Evolutionary conservation across 1,140 invertebrate genomes (phyloP), one percentile per base, ranked within the genome.

Genomic region (Agraylea sexmaculata): DNA sequence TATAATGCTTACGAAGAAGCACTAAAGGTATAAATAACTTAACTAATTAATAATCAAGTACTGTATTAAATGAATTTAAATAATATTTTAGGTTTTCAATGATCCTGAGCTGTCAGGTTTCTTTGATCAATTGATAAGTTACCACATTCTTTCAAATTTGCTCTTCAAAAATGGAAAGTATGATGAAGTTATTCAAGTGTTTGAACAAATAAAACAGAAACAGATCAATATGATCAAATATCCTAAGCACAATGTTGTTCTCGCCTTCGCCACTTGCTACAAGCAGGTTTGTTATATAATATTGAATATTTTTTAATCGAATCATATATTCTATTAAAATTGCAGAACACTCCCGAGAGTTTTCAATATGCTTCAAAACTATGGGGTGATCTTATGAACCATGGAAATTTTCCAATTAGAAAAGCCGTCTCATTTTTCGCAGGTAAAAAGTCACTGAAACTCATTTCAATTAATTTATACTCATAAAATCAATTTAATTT

Each of bases 111-210:
- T 82, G 8, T 54, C 61, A 6, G 68, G 68, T 3, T 73, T 78
- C 50, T 89, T 87, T 60, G 73, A 83, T 57, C 85, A 89, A 56
- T 50, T 79, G 1, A 66, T 73, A 2, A 64, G 69, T 7, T 78
- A 74, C 51, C 75, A 81, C 48, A 66, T 88, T 34, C 50, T 86
- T 4, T 55, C 87, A 54, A 77, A 84, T 60, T 56, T 89, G 1
- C 57, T 87, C 0, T 86, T 72, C 50, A 74, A 74, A 28, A 73
- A 85, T 57, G 50, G 65, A 45, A 74, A 66, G 62, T 88, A 82
- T 56, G 51, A 76, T 22, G 73, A 87, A 33, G 70, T 85, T 27
- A 59, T 77, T 31, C 61, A 73, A 35, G 55, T 74, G 8, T 84
- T 76, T 58, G 66, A 83, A 23, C 54, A 58, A 10, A 66, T 82